A percentile compares a stretch with the other conserved stretches of the same genome.
These are phyloP conservation scores for Hyles euphorbiae DNA, from an alignment of 1,140 invertebrate genomes.

Conservation along the genomic window DNA sequence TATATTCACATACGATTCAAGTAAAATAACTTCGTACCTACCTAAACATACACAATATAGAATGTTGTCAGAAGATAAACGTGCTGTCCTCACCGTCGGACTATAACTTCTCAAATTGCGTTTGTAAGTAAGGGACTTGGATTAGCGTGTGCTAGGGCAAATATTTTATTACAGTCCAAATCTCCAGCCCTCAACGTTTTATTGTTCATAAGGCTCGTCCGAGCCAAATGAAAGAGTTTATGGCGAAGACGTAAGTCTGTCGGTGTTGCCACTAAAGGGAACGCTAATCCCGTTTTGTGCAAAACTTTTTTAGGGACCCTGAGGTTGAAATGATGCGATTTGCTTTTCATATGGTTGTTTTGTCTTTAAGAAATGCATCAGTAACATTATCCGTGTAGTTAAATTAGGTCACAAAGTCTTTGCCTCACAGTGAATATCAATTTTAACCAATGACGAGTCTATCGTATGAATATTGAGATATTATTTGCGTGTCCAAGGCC, in stretches of 20 bases:
- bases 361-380: too few relatives aligned
- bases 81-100: constrained; percentile 19
- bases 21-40: too few relatives aligned
- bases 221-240: constrained; percentile 74
- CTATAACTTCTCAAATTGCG: constrained; percentile 71
- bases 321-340: not conserved
- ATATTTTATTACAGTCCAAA: constrained; percentile 75
- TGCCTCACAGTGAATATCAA: too few relatives aligned
- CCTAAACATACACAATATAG: too few relatives aligned
- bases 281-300: constrained; percentile 30
- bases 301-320: constrained; percentile 12
- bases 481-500: not conserved
- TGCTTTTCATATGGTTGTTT: not conserved
- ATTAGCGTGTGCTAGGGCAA: constrained; percentile 71
- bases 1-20: too few relatives aligned
- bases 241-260: constrained; percentile 65
- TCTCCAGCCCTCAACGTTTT: constrained; percentile 72
- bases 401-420: too few relatives aligned
- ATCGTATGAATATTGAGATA: too few relatives aligned
- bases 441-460: too few relatives aligned
- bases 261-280: constrained; percentile 46
- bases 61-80: too few relatives aligned
- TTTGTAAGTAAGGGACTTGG: constrained; percentile 66
- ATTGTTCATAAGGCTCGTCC: constrained; percentile 74
- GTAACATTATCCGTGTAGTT: too few relatives aligned